Evolutionary conservation across 2,113 vertebrate genomes (phyloP), one percentile per base, ranked within the genome.

Genomic region (Ochotona princeps): DNA sequence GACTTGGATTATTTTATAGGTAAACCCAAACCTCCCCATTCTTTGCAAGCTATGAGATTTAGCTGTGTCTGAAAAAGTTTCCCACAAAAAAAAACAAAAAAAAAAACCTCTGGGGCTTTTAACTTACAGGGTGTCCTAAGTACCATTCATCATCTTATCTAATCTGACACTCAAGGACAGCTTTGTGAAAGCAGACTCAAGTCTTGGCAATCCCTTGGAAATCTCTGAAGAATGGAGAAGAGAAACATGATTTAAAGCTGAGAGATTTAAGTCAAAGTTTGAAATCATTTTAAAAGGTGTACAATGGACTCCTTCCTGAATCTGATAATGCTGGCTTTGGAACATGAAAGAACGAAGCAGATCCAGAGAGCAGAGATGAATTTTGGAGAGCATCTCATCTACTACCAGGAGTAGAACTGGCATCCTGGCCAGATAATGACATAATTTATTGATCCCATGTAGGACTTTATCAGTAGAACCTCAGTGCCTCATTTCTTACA

Each of bases 211-310:
- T 75, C 89, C 8, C 74, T 72, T 44, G 82, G 49, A 93, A 96
- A 30, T 20, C 78, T 94, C 90, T 84, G 82, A 76, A 90, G 93
- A 95, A 92, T 93, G 95, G 95, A 96, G 85, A 83, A 95, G 92
- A 96, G 96, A 87, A 94, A 97, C 95, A 96, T 90, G 84, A 96
- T 93, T 96, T 96, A 93, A 96, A 96, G 87, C 87, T 76, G 94
- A 70, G 92, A 92, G 83, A 93, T 94, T 96, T 96, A 94, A 89
- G 84, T 44, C 83, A 76, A 96, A 96, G 79, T 89, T 94, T 93
- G 91, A 96, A 97, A 94, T 92, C 92, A 95, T 95, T 90, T 88
- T 7, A 90, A 89, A 78, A 95, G 60, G 88, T 21, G 87, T 87
- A 88, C 60, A 83, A 75, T 14, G 7, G 80, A 30, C 57, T 54